Evolutionary conservation across 2,888 invertebrate genomes (phyloP).

Genomic region (Catocala fraxini): DNA sequence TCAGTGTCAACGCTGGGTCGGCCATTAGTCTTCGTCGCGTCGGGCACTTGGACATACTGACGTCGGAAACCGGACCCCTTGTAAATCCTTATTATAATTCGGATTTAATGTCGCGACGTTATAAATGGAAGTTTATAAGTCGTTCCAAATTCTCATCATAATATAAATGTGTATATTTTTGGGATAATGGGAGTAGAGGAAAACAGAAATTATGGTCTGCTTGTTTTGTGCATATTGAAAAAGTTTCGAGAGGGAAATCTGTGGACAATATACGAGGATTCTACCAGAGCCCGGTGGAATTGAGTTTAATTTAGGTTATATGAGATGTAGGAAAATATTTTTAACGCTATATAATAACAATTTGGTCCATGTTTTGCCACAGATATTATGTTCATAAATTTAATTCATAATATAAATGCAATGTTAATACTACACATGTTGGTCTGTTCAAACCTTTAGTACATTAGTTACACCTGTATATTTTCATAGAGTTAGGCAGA

Average conservation of each 20-base stretch:
- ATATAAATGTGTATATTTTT: slow-evolving; percentile 9
- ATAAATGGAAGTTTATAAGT: slow-evolving; percentile 44
- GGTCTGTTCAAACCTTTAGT: too few species aligned
- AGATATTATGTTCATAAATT: too few species aligned
- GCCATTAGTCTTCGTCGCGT: slow-evolving; percentile 43
- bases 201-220: slow-evolving; percentile 1
- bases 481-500: too few species aligned
- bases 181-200: slow-evolving; percentile 5
- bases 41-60: slow-evolving; percentile 18
- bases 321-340: not conserved
- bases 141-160: slow-evolving; percentile 10
- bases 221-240: slow-evolving; percentile 11
- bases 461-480: too few species aligned
- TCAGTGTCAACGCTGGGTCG: slow-evolving; percentile 26
- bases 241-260: slow-evolving; percentile 11
- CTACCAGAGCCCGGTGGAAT: slow-evolving; percentile 2
- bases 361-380: too few species aligned
- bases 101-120: slow-evolving; percentile 28
- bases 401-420: too few species aligned
- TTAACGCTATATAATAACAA: too few species aligned
- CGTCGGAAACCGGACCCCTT: slow-evolving; percentile 28
- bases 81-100: slow-evolving; percentile 45
- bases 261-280: not conserved
- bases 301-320: slow-evolving; percentile 1
- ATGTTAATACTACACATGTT: too few species aligned